Conservation (phyloP, 2,888 invertebrate genomes). For the Leptinotarsa tumamoca region DNA sequence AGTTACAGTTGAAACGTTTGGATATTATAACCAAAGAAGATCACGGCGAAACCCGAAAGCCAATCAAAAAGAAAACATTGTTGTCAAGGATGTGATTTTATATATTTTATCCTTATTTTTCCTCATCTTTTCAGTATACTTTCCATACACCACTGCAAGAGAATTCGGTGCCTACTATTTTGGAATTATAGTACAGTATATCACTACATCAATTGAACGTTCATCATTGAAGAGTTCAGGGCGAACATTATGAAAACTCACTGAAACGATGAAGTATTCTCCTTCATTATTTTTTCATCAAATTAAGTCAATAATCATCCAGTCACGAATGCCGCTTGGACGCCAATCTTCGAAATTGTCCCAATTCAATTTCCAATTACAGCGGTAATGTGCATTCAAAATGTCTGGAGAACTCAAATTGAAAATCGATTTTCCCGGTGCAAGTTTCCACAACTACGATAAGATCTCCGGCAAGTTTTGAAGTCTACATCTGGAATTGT, state of each 20-base stretch:
- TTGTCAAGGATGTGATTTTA: no score
- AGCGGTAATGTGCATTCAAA: neutral
- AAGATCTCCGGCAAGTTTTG: neutral
- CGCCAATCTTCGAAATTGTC: neutral
- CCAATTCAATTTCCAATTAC: constrained; percentile 22
- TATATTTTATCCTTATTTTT: no score
- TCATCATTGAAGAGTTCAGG: no score
- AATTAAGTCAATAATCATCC: neutral
- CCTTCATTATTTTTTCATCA: neutral
- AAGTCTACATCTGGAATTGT: neutral
- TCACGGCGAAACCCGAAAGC: no score
- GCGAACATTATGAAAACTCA: neutral
- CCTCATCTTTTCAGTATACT: no score
- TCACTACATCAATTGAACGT: no score
- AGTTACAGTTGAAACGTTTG: no score
- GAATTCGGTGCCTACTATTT: no score
- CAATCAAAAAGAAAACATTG: no score
- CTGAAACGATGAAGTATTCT: neutral
- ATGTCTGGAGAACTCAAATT: constrained; percentile 13
- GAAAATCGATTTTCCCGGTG: constrained; percentile 30
- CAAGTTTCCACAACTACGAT: constrained; percentile 22
- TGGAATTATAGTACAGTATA: no score
- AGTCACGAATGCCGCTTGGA: neutral
- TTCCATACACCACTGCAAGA: no score
- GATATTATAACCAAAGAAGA: no score